Evolutionary conservation across 2,888 invertebrate genomes (phyloP), one percentile per base, ranked within the genome.

Genomic region (Erebia palarica): DNA sequence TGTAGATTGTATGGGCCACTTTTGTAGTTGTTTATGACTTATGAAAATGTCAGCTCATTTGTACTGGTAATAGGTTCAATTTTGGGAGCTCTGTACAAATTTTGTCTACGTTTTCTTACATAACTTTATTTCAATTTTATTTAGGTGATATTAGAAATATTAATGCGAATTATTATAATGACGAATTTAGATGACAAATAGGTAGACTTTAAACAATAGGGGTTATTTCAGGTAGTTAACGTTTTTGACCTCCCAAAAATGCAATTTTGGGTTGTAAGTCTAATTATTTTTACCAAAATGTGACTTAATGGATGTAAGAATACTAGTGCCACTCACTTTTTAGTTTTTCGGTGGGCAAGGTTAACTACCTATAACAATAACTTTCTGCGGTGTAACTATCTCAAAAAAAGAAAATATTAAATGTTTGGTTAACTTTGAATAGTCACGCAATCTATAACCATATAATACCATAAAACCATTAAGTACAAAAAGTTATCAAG

Each of bases 401-500:
- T n/a, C 7, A 7, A 53, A 16, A 27, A 27, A 11, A 16, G 1
- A 11, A 55, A 55, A 55, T 18, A 55, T 8, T 55, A n/a, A 16
- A 55, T 1, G n/a, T 10, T n/a, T 53, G 10, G 18, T 16, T 55
- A 65, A 47, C 57, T 70, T 18, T 8, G 18, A 70, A 70, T 60
- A 69, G 75, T 75, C 78, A 76, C 75, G 76, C 76, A 71, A 76
- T 74, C 74, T 66, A 77, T 77, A 78, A 76, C 61, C 71, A 53
- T 73, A 71, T 69, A 67, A 66, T 44, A 61, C 64, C 80, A 84
- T 85, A 86, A 88, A 89, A 78, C 77, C 72, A 78, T 78, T 78
- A 78, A 78, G 80, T 78, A 84, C 82, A 88, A 82, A 81, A 82
- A 86, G 84, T 85, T 87, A 84, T 87, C 87, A 88, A 91, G 90